A percentile compares a stretch with the other conserved stretches of the same genome.
These are phyloP conservation scores for Muscidifurax raptorellus DNA, from an alignment of 1,140 invertebrate genomes.

Conservation along the genomic window DNA sequence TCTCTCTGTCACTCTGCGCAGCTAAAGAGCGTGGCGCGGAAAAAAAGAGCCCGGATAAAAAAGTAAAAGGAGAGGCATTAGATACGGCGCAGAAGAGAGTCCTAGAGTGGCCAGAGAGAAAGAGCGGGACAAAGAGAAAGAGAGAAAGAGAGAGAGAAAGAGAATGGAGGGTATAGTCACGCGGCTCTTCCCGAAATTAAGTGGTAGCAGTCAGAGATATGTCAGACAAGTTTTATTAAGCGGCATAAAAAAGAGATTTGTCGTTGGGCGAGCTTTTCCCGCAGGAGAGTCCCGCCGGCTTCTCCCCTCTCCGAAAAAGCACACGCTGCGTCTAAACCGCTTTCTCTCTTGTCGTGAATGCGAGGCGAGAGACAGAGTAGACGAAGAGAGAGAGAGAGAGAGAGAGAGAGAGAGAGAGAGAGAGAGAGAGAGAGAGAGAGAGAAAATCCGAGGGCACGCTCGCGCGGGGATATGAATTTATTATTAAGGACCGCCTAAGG, in stretches of 20 bases:
- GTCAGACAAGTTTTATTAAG: conserved; percentile 75
- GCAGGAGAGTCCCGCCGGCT: not conserved
- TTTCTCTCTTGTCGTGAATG: not conserved
- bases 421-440: not conserved
- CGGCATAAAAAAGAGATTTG: conserved; percentile 75
- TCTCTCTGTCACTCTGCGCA: not conserved
- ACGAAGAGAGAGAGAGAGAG: conserved; percentile 7
- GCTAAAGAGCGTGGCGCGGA: not conserved
- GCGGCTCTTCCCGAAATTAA: conserved; percentile 68
- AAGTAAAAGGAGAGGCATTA: not conserved
- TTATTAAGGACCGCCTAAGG: conserved; percentile 71
- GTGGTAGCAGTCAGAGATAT: conserved; percentile 75
- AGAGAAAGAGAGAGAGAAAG: conserved; percentile 32
- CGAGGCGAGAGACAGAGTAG: not conserved
- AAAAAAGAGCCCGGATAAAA: conserved; percentile 24
- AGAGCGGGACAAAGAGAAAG: conserved; percentile 16
- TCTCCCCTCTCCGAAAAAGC: not conserved
- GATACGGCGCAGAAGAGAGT: conserved; percentile 17
- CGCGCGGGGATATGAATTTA: conserved; percentile 73
- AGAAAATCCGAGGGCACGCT: conserved; percentile 52
- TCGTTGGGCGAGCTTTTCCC: conserved; percentile 59
- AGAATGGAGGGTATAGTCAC: conserved; percentile 5
- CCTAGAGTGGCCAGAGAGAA: not conserved
- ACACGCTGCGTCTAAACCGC: not conserved
- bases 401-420: conserved; percentile 4